Conservation (phyloP, 1,140 invertebrate genomes). For the Solenopsis invicta region DNA sequence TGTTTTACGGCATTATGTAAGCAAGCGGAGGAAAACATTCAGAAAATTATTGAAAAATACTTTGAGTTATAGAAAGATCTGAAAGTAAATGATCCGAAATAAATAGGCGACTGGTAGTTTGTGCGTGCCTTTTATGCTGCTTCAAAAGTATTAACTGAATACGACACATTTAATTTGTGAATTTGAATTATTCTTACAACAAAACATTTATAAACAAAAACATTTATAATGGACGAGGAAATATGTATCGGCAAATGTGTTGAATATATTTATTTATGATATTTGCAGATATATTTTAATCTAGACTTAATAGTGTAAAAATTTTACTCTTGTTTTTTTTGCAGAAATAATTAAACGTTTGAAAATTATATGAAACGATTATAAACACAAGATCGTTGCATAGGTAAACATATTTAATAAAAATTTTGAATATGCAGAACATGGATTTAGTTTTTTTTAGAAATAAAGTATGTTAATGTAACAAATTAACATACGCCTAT, state of each 20-base stretch:
- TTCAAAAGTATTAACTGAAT: not conserved
- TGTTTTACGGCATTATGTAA: constrained; percentile 1
- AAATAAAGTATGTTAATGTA: not conserved
- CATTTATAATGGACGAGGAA: not conserved
- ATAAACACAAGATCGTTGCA: not conserved
- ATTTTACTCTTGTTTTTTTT: not conserved
- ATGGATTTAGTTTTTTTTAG: not conserved
- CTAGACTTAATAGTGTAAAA: not conserved
- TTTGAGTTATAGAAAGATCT: not conserved
- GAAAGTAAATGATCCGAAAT: not conserved
- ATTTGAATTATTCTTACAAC: not conserved
- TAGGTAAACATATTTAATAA: not conserved
- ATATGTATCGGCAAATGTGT: not conserved
- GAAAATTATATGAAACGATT: not conserved
- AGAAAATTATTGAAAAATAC: constrained; percentile 42
- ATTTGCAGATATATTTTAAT: constrained; percentile 11
- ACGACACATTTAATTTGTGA: not conserved
- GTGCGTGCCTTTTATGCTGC: too few species aligned
- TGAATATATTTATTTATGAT: not conserved
- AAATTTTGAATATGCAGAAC: not conserved
- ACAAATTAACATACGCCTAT: not conserved
- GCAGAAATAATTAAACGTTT: not conserved
- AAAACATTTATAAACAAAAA: not conserved
- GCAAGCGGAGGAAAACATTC: constrained; percentile 3
- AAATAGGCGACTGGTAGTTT: not conserved